Conservation (phyloP, 2,113 vertebrate genomes). For the Chaetops frenatus region DNA sequence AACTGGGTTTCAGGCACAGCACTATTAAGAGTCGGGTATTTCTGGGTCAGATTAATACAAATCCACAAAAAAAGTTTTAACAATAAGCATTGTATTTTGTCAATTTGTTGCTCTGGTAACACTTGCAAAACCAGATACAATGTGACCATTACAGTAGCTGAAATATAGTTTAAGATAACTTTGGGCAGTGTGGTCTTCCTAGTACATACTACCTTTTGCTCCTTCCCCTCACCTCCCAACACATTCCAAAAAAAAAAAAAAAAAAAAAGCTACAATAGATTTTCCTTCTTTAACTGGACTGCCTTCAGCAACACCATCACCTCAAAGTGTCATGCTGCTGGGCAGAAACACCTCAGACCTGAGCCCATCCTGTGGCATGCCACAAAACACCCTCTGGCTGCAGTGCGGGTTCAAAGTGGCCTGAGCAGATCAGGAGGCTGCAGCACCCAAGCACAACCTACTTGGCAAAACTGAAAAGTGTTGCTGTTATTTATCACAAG, state of each 20-base stretch:
- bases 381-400: neutral
- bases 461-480: neutral
- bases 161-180: neutral
- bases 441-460: neutral
- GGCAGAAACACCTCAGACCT: neutral
- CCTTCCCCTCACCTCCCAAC: neutral
- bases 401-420: neutral
- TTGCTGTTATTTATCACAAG: neutral
- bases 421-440: neutral
- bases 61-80: neutral
- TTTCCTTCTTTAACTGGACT: neutral
- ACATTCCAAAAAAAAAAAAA: neutral
- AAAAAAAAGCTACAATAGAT: neutral
- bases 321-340: neutral
- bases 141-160: rapidly evolving
- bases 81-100: neutral
- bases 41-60: neutral
- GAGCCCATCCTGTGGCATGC: rapidly evolving
- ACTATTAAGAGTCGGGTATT: neutral
- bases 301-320: neutral
- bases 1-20: neutral
- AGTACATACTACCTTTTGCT: neutral
- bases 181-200: neutral
- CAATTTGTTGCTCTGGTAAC: neutral
- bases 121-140: neutral